Percentiles rank a stretch among this genome's conserved stretches.
These are phyloP conservation scores for Drosophila koepferae DNA, from an alignment of 2,888 invertebrate species.

Conservation along the genomic window DNA sequence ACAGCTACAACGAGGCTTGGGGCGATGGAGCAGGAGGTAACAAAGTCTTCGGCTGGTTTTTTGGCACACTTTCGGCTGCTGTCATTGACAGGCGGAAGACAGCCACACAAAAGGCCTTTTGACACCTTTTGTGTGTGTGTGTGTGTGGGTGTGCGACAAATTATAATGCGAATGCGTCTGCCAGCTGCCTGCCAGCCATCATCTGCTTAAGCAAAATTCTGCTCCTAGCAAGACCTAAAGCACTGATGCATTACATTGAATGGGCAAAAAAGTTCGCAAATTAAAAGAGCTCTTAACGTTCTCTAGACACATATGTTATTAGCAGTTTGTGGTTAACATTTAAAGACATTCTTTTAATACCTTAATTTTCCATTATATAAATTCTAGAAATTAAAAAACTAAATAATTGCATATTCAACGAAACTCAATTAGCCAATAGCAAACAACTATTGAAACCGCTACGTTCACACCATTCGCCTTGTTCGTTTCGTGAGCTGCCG, in stretches of 20 bases:
- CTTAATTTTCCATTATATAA: not conserved
- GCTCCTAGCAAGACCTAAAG: conserved; percentile 43
- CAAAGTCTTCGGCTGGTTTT: conserved; percentile 71
- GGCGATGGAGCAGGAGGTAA: conserved; percentile 33
- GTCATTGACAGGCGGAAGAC: conserved; percentile 70
- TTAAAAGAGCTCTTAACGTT: conserved; percentile 25
- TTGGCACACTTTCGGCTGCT: conserved; percentile 72
- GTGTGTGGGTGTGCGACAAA: conserved; percentile 40
- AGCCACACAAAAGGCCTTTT: conserved; percentile 71
- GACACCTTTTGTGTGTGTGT: conserved; percentile 63
- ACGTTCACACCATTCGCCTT: not conserved
- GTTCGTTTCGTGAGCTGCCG: not conserved
- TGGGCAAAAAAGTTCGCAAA: conserved; percentile 34
- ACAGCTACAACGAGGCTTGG: not conserved
- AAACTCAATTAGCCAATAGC: not conserved
- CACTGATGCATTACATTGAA: conserved; percentile 45
- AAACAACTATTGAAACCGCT: not conserved
- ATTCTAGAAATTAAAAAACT: too few species aligned
- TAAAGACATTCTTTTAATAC: not conserved
- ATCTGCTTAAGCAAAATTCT: conserved; percentile 37
- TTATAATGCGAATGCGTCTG: conserved; percentile 64
- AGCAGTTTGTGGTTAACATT: not conserved
- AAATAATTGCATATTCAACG: too few species aligned
- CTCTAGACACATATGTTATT: not conserved
- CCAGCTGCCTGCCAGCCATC: conserved; percentile 37